Evolutionary conservation across 1,140 invertebrate genomes (phyloP).

Genomic region (Drosophila rufa): DNA sequence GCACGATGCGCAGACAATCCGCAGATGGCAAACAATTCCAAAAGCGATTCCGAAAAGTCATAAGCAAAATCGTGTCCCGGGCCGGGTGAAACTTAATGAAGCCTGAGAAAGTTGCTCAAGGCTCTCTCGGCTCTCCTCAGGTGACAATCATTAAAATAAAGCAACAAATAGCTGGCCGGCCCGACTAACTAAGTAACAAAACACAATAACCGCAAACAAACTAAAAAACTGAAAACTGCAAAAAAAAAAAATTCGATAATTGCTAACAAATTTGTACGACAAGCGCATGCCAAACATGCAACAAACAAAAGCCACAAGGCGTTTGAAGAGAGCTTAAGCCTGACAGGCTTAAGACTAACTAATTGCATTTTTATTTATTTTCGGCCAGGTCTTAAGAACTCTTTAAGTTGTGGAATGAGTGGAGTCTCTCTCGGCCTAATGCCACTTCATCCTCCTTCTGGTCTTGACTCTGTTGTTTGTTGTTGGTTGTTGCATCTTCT

Average conservation of each 20-base stretch:
- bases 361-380: constrained; percentile 42
- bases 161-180: constrained; percentile 35
- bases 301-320: constrained; percentile 30
- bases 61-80: constrained; percentile 75
- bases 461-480: constrained; percentile 11
- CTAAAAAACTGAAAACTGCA: constrained; percentile 23
- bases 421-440: not conserved
- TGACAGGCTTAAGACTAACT: constrained; percentile 37
- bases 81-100: constrained; percentile 78
- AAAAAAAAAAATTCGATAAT: constrained; percentile 70
- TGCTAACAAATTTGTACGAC: constrained; percentile 72
- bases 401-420: not conserved
- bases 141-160: constrained; percentile 71
- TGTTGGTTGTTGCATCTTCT: constrained; percentile 19
- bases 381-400: constrained; percentile 23
- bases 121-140: constrained; percentile 43
- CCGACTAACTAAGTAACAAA: constrained; percentile 25
- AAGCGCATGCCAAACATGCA: constrained; percentile 57
- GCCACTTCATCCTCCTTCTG: not conserved
- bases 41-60: constrained; percentile 71
- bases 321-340: constrained; percentile 11
- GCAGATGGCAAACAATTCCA: constrained; percentile 70
- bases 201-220: constrained; percentile 38
- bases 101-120: constrained; percentile 73
- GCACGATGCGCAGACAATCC: constrained; percentile 62